phyloP scores from a whole-genome alignment of 2,888 invertebrate species.

The Hoplodrina ambigua region DNA sequence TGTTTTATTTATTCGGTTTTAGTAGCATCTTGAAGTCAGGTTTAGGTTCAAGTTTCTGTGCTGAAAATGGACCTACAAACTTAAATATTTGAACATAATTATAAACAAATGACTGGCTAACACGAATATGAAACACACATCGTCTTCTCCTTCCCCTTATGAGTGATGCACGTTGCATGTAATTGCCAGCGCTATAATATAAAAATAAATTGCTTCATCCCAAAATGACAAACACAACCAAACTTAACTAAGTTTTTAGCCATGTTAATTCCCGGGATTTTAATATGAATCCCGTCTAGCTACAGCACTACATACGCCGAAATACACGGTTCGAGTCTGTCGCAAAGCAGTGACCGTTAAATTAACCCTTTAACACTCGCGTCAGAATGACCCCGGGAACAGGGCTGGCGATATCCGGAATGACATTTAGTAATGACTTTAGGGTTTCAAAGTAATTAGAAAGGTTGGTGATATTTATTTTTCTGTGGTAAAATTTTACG shows the following conservation, averaged over 20 bases:
- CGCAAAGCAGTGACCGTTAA: slow-evolving; percentile 77
- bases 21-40: too few species aligned
- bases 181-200: background rate
- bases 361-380: slow-evolving; percentile 80
- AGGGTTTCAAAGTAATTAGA: slow-evolving; percentile 53
- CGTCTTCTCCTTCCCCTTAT: background rate
- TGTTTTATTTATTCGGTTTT: too few species aligned
- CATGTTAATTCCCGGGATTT: slow-evolving; percentile 45
- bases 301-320: slow-evolving; percentile 57
- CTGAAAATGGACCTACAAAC: too few species aligned
- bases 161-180: background rate
- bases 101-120: background rate
- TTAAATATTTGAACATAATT: too few species aligned
- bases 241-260: slow-evolving; percentile 14
- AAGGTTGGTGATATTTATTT: slow-evolving; percentile 39
- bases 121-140: background rate
- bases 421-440: slow-evolving; percentile 62
- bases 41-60: too few species aligned
- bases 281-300: slow-evolving; percentile 53
- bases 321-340: slow-evolving; percentile 59
- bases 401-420: slow-evolving; percentile 62
- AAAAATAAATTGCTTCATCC: slow-evolving; percentile 32
- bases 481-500: slow-evolving; percentile 31
- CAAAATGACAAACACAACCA: slow-evolving; percentile 28
- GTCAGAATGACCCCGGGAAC: slow-evolving; percentile 70